Evolutionary conservation across 1,140 invertebrate genomes (phyloP), one percentile per base, ranked within the genome.

Genomic region (Pseudomyrmex flavicornis): DNA sequence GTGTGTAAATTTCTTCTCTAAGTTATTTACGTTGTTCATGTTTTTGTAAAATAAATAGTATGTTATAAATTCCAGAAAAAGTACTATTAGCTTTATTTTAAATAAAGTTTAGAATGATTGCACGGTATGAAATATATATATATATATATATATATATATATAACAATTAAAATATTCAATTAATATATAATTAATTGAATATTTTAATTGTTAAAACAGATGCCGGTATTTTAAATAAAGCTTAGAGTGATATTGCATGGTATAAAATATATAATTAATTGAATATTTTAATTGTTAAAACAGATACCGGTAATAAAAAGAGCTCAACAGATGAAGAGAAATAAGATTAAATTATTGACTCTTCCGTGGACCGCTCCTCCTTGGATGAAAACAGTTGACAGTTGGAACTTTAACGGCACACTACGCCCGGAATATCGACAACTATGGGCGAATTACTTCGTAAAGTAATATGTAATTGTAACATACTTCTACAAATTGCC

Each of bases 381-480:
- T 4, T 99, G 98, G 98, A 99, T 99, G 98, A 99, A 99, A 94
- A 97, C 96, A 0, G 98, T 97, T 89, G 94, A 96, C 44, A 93
- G 93, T 68, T 96, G 95, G 89, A 94, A 93, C 7, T 96, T 96
- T 12, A 22, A 20, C 9, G 44, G 77, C 88, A 84, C 72, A 52
- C 54, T 80, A 61, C 35, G 15, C 12, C 93, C 94, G 5, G 93
- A 96, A 73, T 98, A 97, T 91, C 98, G 97, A 90, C 96, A 97
- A 92, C 92, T 96, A 0, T 98, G 96, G 95, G 97, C 97, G 0
- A 95, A 98, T 90, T 98, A 98, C 90, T 96, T 97, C 91, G 91
- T 97, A 1, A 97, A 95, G 77, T 80, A 35, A 80, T 15, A 15
- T 48, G 26, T 48, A 2, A 26, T 17, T 75, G 17, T n/a, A 54